Percentiles rank a stretch among this genome's conserved stretches.
phyloP scores from a whole-genome alignment of 2,888 invertebrate species.

The Fragum fragum region DNA sequence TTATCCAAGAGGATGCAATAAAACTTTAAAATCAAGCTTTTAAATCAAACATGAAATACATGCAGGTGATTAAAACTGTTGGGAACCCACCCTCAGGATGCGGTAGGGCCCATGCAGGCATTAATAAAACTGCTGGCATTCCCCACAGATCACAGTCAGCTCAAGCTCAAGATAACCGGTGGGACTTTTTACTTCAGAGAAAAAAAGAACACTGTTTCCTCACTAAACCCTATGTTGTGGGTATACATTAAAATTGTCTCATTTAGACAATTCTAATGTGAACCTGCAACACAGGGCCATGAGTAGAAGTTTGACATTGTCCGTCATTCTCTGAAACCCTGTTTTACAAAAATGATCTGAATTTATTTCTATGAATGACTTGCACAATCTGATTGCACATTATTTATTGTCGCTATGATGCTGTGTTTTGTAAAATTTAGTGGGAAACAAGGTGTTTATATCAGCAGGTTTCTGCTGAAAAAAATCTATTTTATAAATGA shows the following conservation, averaged over 20 bases:
- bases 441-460: conserved; percentile 20
- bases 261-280: not conserved
- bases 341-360: conserved; percentile 2
- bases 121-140: conserved; percentile 14
- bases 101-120: conserved; percentile 19
- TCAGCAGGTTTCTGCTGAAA: not conserved
- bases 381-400: conserved; percentile 22
- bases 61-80: not conserved
- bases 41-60: conserved; percentile 19
- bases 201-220: too few relatives aligned
- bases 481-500: conserved; percentile 32
- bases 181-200: not conserved
- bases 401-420: conserved; percentile 9
- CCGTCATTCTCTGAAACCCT: too few relatives aligned
- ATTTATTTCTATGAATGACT: conserved; percentile 23
- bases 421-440: conserved; percentile 19
- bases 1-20: not conserved
- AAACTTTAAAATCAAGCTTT: not conserved
- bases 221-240: too few relatives aligned
- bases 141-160: not conserved
- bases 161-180: not conserved
- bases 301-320: not conserved
- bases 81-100: not conserved
- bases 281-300: too few relatives aligned
- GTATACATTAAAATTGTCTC: not conserved